Base-by-base conservation (phyloP, 2,888 invertebrate genomes). In the Lomographa bimaculata region DNA sequence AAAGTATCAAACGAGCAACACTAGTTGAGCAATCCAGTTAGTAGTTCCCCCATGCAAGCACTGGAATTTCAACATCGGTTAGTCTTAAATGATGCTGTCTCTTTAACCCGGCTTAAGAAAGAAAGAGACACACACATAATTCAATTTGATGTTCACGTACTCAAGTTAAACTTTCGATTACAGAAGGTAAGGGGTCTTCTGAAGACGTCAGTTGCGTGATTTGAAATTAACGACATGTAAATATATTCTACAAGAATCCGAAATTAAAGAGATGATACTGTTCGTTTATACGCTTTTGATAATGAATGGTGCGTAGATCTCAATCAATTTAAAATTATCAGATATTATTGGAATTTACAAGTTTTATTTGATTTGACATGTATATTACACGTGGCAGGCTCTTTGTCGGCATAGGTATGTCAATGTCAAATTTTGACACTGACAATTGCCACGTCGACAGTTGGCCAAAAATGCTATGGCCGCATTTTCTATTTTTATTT, bases 11-110 rank as follows among this genome's bases (percentile, higher is more conserved):
- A 9, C 7, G 9, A 11, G 10, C 49, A 45, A 19, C 49, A 43
- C 47, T 54, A 40, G 3, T 39, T 39, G 10, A 7, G 21, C 65
- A 66, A 75, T 73, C 70, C 68, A 66, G 73, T 76, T 73, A 71
- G 66, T 53, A 47, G 52, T 57, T 59, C 62, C 56, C 53, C 57
- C 56, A 30, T 41, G 57, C 47, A 46, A 45, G 55, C 49, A 45
- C 57, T 54, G 53, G 54, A 50, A 57, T 60, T 54, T 57, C 53
- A 61, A 63, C 56, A 60, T 60, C 57, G 49, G 59, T 63, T 64
- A 58, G 61, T 56, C 53, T 56, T 47, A 51, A 55, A 55, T 54
- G 40, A 45, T 55, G 51, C 54, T 56, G 47, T 64, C 60, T 60
- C 63, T 46, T 56, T 56, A 59, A 53, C 29, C 36, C 38, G 18